Evolutionary conservation across 2,113 vertebrate species (phyloP), one percentile per base, ranked within the genome.

Genomic region (Colinus virginianus): DNA sequence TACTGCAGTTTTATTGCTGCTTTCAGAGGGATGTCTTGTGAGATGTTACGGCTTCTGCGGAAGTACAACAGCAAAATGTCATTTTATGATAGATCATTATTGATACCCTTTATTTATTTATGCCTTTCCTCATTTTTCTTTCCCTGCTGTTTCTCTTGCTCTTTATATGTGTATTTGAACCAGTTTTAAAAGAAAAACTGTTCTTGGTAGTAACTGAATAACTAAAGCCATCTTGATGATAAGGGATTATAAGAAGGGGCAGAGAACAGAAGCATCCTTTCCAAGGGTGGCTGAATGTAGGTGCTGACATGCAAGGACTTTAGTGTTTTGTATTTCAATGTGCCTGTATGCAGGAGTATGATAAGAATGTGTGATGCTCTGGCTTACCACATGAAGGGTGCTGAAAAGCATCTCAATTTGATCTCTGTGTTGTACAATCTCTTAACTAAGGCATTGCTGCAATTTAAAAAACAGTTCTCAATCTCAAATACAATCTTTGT

Each of bases 1-100:
- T 84, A 66, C 46, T 95, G 58, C 90, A 94, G 87, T 96, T 97
- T 97, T 95, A 95, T 94, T 97, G 58, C 94, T 93, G 80, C 96
- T 93, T 97, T 84, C 84, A 93, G 66, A 63, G 46, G 42, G 70
- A 72, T 70, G 58, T 84, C 79, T 91, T 96, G 94, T 96, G 87
- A 96, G 94, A 97, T 89, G 80, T 82, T 96, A 78, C 95, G 9
- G 69, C 87, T 96, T 79, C 77, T 93, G 51, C 26, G 46, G 87
- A 96, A 94, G 74, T 94, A 89, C 66, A 91, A 87, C 0, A 5
- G 88, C 78, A 92, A 96, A 95, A 93, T 93, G 84, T 92, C 86
- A 68, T 84, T 90, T 96, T 96, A 78, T 94, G 95, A 92, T 93
- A 92, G 80, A 90, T 66, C 87, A 70, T 91, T 96, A 84, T 93